Conservation (phyloP, 2,113 vertebrate genomes). For the Pristiophorus japonicus region DNA sequence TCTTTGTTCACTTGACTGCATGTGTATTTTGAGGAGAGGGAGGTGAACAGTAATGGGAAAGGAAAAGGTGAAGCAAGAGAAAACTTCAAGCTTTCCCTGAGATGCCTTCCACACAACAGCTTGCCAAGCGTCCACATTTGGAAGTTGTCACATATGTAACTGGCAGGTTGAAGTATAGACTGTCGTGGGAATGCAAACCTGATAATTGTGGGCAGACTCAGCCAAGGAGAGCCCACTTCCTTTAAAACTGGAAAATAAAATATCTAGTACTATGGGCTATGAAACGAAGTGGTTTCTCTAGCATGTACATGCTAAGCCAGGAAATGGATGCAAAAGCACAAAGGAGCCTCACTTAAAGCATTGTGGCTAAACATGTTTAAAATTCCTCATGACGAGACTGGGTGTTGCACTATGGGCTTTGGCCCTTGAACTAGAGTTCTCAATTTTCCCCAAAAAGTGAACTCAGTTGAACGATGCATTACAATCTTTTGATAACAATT, state of each 20-base stretch:
- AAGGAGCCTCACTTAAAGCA: neutral
- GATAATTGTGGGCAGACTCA: neutral
- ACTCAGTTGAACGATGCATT: neutral
- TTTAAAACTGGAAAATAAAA: neutral
- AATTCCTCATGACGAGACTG: neutral
- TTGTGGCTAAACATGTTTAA: neutral
- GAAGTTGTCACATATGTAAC: neutral
- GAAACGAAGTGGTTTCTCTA: neutral
- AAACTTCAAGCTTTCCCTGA: neutral
- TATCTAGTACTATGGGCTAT: neutral
- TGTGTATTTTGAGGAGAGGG: neutral
- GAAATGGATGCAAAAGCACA: neutral
- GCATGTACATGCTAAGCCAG: neutral
- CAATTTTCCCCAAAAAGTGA: neutral
- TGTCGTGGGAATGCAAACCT: conserved; percentile 3
- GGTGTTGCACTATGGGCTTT: neutral
- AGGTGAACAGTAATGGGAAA: neutral
- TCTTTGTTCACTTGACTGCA: neutral
- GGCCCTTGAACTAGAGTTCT: neutral
- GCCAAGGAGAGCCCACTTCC: neutral
- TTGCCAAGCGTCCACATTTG: neutral
- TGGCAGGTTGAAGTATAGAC: neutral
- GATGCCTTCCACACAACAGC: neutral
- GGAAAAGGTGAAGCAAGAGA: neutral
- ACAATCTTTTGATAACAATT: neutral